Conservation (phyloP, 2,888 invertebrate genomes). For the Tuta absoluta region DNA sequence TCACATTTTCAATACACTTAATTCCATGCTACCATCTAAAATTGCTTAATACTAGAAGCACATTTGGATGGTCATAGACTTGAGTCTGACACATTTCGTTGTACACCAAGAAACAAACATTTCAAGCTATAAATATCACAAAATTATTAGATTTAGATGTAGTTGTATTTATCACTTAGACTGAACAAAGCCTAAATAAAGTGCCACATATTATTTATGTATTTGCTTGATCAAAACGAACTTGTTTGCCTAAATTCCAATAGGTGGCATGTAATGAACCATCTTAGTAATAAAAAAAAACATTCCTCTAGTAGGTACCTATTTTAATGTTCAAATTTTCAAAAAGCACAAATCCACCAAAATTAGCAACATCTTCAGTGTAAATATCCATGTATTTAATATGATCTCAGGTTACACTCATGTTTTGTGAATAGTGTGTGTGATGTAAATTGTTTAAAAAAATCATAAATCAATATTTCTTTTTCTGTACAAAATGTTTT, state of each 20-base stretch:
- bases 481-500: slow-evolving; percentile 16
- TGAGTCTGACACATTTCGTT: neutral
- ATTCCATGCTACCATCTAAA: too few species aligned
- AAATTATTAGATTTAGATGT: slow-evolving; percentile 33
- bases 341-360: slow-evolving; percentile 43
- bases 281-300: slow-evolving; percentile 27
- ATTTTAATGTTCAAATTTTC: slow-evolving; percentile 32
- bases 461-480: slow-evolving; percentile 13
- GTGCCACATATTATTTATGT: slow-evolving; percentile 26
- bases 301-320: slow-evolving; percentile 38
- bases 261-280: slow-evolving; percentile 14
- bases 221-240: neutral
- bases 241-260: slow-evolving; percentile 4
- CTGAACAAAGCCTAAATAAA: slow-evolving; percentile 30
- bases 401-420: slow-evolving; percentile 55
- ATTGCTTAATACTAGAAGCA: neutral
- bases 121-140: slow-evolving; percentile 23
- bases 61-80: neutral
- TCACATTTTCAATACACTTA: neutral
- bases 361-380: slow-evolving; percentile 31
- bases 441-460: slow-evolving; percentile 32
- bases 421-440: slow-evolving; percentile 42
- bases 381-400: slow-evolving; percentile 42
- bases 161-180: slow-evolving; percentile 31
- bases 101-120: neutral